Evolutionary conservation across 2,888 invertebrate species (phyloP), one percentile per base, ranked within the genome.

Genomic region (Sepioteuthis lessoniana): DNA sequence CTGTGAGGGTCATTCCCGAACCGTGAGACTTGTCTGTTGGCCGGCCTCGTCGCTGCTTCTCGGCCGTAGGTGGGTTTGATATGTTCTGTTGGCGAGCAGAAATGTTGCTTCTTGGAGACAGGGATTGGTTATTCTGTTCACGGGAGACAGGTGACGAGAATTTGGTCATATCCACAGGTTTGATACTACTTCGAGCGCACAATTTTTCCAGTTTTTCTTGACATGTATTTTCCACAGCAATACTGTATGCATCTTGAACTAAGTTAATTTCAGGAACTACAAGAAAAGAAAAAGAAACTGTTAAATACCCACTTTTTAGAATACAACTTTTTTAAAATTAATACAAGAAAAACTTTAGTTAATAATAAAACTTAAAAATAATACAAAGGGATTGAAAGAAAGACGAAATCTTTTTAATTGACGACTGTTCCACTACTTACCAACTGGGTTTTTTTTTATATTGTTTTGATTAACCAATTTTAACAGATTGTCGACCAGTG

Each of bases 201-300:
- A 99, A 98, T 97, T 98, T 98, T 98, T 99, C 99, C 97, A 99
- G 98, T 97, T 99, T 98, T 98, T 99, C 98, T 96, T 98, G 98
- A 90, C 97, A 98, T 98, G 98, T 99, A 98, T 99, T 99, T 98
- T 99, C 99, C 97, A 99, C 99, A 96, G 99, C 99, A 97, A 99
- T 99, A 98, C 99, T 99, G 98, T 99, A 99, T 95, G 99, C 99
- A 98, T 99, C 99, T 97, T 99, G 98, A 97, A 99, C 95, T 93
- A 96, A 95, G 38, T 95, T 95, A 35, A 95, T 95, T 50, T 94
- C 94, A 90, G 94, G 94, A 50, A 94, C 96, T 96, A 95, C 94
- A 96, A 95, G 92, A 94, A 94, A 94, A 93, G 91, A 91, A 37
- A n/a, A 46, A 47, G 37, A 93, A 19, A 93, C 5, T 42, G 7